Evolutionary conservation across 2,888 invertebrate species (phyloP), one percentile per base, ranked within the genome.

Genomic region (Hirtodrosophila trivittata): DNA sequence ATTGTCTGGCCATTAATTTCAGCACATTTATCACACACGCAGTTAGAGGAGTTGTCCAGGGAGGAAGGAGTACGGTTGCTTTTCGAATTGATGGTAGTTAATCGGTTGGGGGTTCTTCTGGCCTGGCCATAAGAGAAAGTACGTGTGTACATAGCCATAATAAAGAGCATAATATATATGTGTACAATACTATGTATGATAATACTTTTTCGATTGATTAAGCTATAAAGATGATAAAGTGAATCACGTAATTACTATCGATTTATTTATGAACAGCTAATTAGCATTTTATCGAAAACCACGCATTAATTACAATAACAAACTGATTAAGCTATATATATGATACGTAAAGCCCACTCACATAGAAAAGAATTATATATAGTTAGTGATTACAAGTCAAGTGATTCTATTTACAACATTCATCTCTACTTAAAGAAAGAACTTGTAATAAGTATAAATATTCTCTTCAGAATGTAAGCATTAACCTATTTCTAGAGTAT

Each of bases 251-350:
- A 39, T 51, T 55, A 33, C 41, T 43, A 66, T 62, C 51, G 50
- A 51, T 67, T 26, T 21, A 33, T 30, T 57, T 71, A 68, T 71
- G 47, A 60, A 63, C 42, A 47, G 39, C 54, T 55, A 49, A 67
- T 60, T 67, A 38, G 21, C 33, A 26, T 14, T 64, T 51, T 13
- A 28, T 12, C 18, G 52, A 43, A 49, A 58, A 21, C n/a, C n/a
- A n/a, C n/a, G 18, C 18, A 21, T 3, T 21, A 21, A 21, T 3
- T 21, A 21, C 18, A 21, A 59, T 43, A 49, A 66, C 28, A 43
- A 51, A 39, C 42, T 59, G 50, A 64, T 43, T 63, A 47, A 18
- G 14, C 12, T 28, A 39, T 21, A 13, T 21, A 12, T 14, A 18
- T 43, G n/a, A 30, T 41, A 21, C 14, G 16, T 25, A 26, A 45